Conservation (phyloP, 2,888 invertebrate species). For the Sisyra terminalis region DNA sequence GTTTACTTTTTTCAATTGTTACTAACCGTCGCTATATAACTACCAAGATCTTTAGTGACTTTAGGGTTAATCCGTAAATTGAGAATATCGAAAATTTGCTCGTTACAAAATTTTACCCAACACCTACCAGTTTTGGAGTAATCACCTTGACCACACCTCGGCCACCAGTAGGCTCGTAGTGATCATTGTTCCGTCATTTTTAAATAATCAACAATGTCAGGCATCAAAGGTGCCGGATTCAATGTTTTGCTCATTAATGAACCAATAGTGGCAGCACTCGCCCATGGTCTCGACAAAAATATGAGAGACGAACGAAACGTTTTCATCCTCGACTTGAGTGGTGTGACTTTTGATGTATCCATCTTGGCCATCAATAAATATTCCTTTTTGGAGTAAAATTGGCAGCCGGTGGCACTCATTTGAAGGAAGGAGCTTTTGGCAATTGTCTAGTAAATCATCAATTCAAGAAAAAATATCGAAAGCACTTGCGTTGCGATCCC, state of each 20-base stretch:
- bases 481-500: constrained; percentile 30
- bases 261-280: constrained; percentile 58
- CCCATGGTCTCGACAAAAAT: constrained; percentile 55
- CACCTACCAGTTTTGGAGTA: no score
- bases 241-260: constrained; percentile 72
- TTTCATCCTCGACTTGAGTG: constrained; percentile 45
- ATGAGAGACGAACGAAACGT: constrained; percentile 44
- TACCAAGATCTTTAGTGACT: no score
- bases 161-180: no score
- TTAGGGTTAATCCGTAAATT: no score
- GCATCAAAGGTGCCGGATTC: constrained; percentile 63
- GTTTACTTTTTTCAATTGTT: no score
- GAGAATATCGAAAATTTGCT: no score
- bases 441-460: constrained; percentile 39
- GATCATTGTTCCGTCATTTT: constrained; percentile 59
- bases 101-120: no score
- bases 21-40: no score
- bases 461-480: constrained; percentile 32
- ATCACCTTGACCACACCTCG: no score
- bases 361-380: constrained; percentile 69
- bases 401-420: constrained; percentile 71
- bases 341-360: constrained; percentile 67
- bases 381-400: constrained; percentile 57
- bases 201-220: constrained; percentile 55
- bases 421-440: constrained; percentile 57